Percentiles rank a stretch among this genome's conserved stretches.
Evolutionary conservation across 2,113 vertebrate species (phyloP).

Genomic region (Rhinolophus sinicus): DNA sequence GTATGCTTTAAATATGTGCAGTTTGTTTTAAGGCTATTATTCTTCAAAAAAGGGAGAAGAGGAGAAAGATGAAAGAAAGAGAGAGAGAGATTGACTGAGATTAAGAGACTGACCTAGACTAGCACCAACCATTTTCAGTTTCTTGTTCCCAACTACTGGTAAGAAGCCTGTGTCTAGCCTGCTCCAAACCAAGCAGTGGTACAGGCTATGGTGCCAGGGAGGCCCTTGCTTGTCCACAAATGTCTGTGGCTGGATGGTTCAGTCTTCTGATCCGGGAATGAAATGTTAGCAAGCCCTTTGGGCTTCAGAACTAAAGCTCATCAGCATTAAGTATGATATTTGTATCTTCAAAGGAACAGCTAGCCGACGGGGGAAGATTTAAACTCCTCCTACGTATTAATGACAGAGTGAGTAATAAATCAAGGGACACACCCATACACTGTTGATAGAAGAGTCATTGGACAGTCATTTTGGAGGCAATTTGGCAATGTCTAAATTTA

Average conservation of each 20-base stretch:
- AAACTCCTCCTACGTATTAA: neutral
- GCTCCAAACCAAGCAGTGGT: neutral
- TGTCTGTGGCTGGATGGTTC: neutral
- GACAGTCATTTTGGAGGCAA: neutral
- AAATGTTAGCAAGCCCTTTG: neutral
- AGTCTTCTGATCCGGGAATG: neutral
- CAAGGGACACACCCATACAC: neutral
- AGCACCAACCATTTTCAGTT: neutral
- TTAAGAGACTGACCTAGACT: neutral
- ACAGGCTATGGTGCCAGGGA: rapidly evolving
- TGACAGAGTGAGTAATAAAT: neutral
- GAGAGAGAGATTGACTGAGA: neutral
- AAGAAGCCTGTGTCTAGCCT: neutral
- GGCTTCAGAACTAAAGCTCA: neutral
- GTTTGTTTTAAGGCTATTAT: neutral
- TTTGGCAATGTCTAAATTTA: neutral
- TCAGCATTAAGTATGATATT: neutral
- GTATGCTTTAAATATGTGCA: neutral
- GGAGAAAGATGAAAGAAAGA: neutral
- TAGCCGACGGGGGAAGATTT: neutral
- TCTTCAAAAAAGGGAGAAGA: neutral
- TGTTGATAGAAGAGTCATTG: neutral
- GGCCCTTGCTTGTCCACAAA: neutral
- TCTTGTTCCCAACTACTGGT: neutral
- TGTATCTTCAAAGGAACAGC: neutral